These are phyloP conservation scores for Folsomia candida DNA, from an alignment of 2,888 invertebrate genomes.

Conservation along the genomic window DNA sequence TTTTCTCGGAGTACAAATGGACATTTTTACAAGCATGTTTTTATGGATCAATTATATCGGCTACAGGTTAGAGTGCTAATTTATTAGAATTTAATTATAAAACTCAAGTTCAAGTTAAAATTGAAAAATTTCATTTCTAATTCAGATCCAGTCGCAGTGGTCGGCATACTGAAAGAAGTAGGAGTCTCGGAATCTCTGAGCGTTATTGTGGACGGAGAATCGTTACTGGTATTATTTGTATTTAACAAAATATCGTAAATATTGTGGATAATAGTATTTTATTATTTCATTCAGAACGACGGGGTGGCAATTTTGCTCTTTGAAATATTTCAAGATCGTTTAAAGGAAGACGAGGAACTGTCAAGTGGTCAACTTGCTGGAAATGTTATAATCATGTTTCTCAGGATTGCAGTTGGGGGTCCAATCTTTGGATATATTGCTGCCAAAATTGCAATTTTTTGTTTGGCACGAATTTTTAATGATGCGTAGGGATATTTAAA, in stretches of 20 bases:
- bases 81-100: no score
- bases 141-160: conserved; percentile 58
- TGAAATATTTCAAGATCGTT: conserved; percentile 52
- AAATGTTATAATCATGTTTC: conserved; percentile 44
- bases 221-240: no score
- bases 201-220: conserved; percentile 57
- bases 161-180: conserved; percentile 56
- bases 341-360: background rate
- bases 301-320: conserved; percentile 57
- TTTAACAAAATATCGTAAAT: no score
- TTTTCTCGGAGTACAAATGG: conserved; percentile 52
- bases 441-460: conserved; percentile 53
- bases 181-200: conserved; percentile 53
- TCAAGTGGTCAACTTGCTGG: background rate
- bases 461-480: conserved; percentile 54
- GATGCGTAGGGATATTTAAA: conserved; percentile 55
- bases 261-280: no score
- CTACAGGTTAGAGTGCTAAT: no score
- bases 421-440: conserved; percentile 54
- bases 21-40: conserved; percentile 53
- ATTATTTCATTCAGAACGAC: conserved; percentile 56
- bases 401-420: conserved; percentile 53
- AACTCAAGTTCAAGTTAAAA: background rate
- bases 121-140: background rate
- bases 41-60: conserved; percentile 56